A percentile compares a stretch with the other conserved stretches of the same genome.
These are phyloP conservation scores for Patella caerulea DNA, from an alignment of 2,888 invertebrate species.

Conservation along the genomic window DNA sequence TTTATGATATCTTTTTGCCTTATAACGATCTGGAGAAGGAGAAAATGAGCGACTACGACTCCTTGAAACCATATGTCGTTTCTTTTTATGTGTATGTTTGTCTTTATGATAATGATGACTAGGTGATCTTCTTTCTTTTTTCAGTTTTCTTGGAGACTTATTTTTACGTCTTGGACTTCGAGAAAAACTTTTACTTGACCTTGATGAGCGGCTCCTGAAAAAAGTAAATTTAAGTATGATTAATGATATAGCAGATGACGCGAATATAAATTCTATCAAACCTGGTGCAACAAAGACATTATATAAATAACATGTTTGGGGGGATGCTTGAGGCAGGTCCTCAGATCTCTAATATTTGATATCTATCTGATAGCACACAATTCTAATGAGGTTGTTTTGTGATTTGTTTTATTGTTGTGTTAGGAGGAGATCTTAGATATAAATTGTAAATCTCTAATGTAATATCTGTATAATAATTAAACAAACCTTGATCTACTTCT, in stretches of 20 bases:
- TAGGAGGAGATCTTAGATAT: not conserved
- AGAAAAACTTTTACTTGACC: slow-evolving; percentile 46
- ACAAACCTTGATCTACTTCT: slow-evolving; percentile 3
- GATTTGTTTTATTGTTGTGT: no score
- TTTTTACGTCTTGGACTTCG: slow-evolving; percentile 37
- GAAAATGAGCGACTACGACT: slow-evolving; percentile 47
- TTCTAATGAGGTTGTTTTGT: no score
- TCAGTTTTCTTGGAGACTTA: slow-evolving; percentile 42
- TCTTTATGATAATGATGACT: slow-evolving; percentile 45
- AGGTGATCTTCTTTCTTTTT: slow-evolving; percentile 47
- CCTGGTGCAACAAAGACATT: no score
- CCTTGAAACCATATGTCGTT: slow-evolving; percentile 42
- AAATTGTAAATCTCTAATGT: slow-evolving; percentile 9
- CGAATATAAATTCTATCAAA: no score
- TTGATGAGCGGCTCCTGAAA: slow-evolving; percentile 47
- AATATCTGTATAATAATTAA: slow-evolving; percentile 17
- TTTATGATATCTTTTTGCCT: slow-evolving; percentile 1
- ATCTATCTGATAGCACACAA: no score
- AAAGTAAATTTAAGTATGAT: slow-evolving; percentile 14
- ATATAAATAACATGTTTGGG: no score
- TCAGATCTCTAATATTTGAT: no score
- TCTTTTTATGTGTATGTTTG: slow-evolving; percentile 52
- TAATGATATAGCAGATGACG: no score
- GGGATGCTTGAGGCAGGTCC: no score
- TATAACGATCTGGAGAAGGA: not conserved